These are phyloP conservation scores for Eupsilia transversa DNA, from an alignment of 2,888 invertebrate species.

Conservation along the genomic window DNA sequence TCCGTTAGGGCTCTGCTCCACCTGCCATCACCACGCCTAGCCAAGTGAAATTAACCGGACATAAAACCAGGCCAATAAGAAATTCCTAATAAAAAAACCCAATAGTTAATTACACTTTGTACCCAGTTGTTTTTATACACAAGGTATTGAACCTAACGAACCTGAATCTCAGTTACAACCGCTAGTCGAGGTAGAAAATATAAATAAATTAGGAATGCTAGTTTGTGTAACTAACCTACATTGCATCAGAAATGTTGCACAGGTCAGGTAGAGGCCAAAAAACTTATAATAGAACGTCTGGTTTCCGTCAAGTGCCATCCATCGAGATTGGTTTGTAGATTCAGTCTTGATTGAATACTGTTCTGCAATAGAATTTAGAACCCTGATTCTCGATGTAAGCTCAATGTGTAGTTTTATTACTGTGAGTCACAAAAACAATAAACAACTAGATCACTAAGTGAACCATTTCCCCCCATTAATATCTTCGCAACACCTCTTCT, in stretches of 20 bases:
- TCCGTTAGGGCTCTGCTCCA: background rate
- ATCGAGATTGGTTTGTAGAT: slow-evolving; percentile 14
- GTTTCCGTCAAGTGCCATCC: slow-evolving; percentile 22
- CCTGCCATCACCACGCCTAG: background rate
- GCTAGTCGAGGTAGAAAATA: background rate
- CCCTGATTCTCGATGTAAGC: background rate
- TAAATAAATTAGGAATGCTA: slow-evolving; percentile 3
- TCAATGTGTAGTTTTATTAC: too few relatives aligned
- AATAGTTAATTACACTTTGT: background rate
- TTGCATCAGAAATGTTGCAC: slow-evolving; percentile 21
- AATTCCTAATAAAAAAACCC: background rate
- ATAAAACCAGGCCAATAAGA: background rate
- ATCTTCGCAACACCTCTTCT: background rate
- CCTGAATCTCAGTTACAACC: background rate
- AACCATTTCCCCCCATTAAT: slow-evolving; percentile 22
- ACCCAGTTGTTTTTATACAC: too few relatives aligned
- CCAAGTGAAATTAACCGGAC: background rate
- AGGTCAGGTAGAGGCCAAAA: slow-evolving; percentile 25
- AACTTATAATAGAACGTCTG: slow-evolving; percentile 32
- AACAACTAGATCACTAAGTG: slow-evolving; percentile 13
- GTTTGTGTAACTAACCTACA: slow-evolving; percentile 32
- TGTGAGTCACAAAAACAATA: background rate
- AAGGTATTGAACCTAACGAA: too few relatives aligned
- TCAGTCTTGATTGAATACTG: slow-evolving; percentile 25
- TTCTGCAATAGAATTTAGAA: slow-evolving; percentile 22